A percentile compares a stretch with the other conserved stretches of the same genome.
Evolutionary conservation across 2,113 vertebrate species (phyloP).

Genomic region (Pluvialis apricaria): DNA sequence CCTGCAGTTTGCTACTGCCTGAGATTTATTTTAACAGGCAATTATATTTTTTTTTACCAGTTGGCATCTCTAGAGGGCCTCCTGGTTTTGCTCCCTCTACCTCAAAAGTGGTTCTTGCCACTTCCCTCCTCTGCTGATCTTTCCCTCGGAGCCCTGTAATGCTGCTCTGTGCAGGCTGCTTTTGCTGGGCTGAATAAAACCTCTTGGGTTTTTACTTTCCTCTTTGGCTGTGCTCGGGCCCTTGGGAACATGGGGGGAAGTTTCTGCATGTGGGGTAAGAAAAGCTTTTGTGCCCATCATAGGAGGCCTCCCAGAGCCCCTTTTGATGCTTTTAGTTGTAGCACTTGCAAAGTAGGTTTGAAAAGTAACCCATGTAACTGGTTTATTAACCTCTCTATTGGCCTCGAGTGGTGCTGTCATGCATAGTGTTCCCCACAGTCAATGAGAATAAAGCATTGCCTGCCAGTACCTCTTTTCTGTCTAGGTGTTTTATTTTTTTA

Average conservation of each 20-base stretch:
- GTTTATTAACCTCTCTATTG: not conserved
- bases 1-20: not conserved
- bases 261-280: not conserved
- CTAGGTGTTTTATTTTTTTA: not conserved
- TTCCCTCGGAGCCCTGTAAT: not conserved
- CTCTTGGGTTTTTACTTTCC: not conserved
- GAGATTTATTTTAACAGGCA: not conserved
- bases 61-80: not conserved
- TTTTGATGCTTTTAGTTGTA: not conserved
- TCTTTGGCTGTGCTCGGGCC: not conserved
- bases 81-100: not conserved
- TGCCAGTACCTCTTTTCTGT: not conserved
- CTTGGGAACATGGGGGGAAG: not conserved
- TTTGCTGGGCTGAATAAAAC: not conserved
- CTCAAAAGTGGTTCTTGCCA: not conserved
- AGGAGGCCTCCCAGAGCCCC: not conserved
- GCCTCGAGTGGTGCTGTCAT: not conserved
- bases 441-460: not conserved
- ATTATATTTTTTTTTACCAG: not conserved
- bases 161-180: not conserved
- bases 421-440: not conserved
- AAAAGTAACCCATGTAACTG: not conserved
- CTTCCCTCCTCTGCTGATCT: not conserved
- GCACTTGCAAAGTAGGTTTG: not conserved
- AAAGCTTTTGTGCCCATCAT: not conserved